These are phyloP conservation scores for Cephus rjabovi DNA, from an alignment of 2,888 invertebrate species.

Conservation along the genomic window DNA sequence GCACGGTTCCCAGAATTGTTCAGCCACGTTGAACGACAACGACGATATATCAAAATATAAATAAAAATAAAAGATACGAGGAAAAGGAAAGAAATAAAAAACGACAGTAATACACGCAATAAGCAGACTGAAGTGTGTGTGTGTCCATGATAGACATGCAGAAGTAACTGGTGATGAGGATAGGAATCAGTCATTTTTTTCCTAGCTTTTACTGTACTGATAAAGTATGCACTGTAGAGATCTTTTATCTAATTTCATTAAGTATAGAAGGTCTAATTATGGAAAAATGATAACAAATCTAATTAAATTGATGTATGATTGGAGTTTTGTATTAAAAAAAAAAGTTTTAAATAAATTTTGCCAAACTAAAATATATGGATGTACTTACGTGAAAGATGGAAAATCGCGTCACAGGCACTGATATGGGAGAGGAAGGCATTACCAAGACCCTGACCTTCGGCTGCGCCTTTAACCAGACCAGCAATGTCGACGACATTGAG, in stretches of 20 bases:
- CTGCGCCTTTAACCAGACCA: slow-evolving; percentile 97
- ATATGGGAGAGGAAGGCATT: slow-evolving; percentile 99
- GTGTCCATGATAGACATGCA: neutral
- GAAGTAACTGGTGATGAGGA: neutral
- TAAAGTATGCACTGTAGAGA: neutral
- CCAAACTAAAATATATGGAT: neutral
- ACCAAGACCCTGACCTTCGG: slow-evolving; percentile 97
- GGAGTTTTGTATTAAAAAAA: neutral
- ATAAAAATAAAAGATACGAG: neutral
- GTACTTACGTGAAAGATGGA: slow-evolving; percentile 93
- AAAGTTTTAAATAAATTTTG: neutral
- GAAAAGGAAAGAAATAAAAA: neutral
- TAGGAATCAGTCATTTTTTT: neutral
- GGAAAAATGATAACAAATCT: neutral
- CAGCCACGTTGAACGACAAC: neutral
- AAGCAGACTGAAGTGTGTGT: no score
- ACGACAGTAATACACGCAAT: neutral
- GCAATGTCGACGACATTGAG: slow-evolving; percentile 98
- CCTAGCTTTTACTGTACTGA: neutral
- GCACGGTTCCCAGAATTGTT: neutral
- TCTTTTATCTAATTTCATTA: neutral
- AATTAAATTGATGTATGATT: neutral
- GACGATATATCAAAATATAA: neutral
- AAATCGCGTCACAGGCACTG: slow-evolving; percentile 97
- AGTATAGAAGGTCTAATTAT: neutral